phyloP scores from a whole-genome alignment of 2,797 vertebrate species.

The Sebastes itinus region DNA sequence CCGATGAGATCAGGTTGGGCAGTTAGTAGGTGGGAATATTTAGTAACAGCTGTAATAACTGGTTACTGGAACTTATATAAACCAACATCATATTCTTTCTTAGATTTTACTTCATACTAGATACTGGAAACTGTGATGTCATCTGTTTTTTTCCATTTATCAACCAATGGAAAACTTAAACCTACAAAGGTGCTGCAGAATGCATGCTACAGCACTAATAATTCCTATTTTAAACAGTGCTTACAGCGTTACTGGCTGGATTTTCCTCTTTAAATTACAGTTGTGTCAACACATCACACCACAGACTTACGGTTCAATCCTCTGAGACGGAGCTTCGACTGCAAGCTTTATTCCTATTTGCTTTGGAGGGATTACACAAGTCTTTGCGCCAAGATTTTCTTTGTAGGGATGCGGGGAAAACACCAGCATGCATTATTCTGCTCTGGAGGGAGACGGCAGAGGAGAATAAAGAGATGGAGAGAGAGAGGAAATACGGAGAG shows the following conservation, averaged over 20 bases:
- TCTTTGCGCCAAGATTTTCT: constrained; percentile 45
- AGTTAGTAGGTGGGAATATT: not conserved
- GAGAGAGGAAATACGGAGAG: constrained; percentile 17
- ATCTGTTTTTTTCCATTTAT: not conserved
- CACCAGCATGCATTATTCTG: constrained; percentile 46
- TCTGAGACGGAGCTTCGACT: constrained; percentile 32
- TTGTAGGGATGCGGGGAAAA: constrained; percentile 40
- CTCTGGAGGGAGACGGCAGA: constrained; percentile 36
- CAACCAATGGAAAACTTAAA: not conserved
- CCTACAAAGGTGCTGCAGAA: not conserved
- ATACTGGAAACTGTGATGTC: not conserved
- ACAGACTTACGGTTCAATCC: constrained; percentile 31
- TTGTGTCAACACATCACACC: constrained; percentile 40
- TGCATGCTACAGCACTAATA: not conserved
- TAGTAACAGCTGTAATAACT: not conserved
- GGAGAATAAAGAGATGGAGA: constrained; percentile 46
- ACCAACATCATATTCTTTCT: not conserved
- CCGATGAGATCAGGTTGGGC: not conserved
- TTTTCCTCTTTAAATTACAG: constrained; percentile 34
- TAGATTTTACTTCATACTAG: not conserved
- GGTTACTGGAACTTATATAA: not conserved
- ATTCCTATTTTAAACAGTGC: not conserved
- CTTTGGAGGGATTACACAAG: constrained; percentile 51
- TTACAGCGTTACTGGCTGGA: constrained; percentile 3
- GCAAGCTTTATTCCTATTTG: constrained; percentile 46